phyloP scores from a whole-genome alignment of 2,113 vertebrate species.

The Amblyopsis rosae region DNA sequence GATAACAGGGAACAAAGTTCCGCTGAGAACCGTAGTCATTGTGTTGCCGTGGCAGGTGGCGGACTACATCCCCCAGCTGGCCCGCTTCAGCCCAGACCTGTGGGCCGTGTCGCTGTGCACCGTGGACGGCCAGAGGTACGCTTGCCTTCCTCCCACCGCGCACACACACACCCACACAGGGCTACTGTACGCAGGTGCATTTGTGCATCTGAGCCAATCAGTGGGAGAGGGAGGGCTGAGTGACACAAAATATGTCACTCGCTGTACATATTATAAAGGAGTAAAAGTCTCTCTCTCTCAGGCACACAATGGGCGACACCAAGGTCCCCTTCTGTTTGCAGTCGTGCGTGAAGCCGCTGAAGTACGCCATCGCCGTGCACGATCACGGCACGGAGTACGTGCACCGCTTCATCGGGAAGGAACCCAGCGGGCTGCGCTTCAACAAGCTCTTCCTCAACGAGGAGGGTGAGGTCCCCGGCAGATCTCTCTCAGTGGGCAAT shows the following conservation, averaged over 20 bases:
- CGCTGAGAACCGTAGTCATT: too few species aligned
- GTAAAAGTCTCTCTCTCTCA: slow-evolving; percentile 47
- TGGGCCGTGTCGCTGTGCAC: slow-evolving; percentile 97
- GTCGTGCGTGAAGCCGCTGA: slow-evolving; percentile 96
- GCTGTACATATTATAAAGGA: too few species aligned
- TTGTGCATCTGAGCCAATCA: background rate
- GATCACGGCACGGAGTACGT: slow-evolving; percentile 97
- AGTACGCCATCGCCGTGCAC: slow-evolving; percentile 94
- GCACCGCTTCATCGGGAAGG: slow-evolving; percentile 96
- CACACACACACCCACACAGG: background rate
- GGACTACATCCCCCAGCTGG: slow-evolving; percentile 97
- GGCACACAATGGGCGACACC: slow-evolving; percentile 95
- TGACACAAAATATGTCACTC: too few species aligned
- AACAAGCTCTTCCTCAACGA: slow-evolving; percentile 98
- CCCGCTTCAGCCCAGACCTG: slow-evolving; percentile 96
- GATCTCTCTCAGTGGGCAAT: too few species aligned
- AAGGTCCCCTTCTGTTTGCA: slow-evolving; percentile 98
- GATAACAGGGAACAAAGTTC: too few species aligned
- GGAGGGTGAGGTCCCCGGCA: slow-evolving; percentile 82
- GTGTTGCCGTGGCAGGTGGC: slow-evolving; percentile 83
- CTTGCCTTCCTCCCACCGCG: background rate
- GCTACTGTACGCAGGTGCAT: too few species aligned
- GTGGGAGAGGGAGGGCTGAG: too few species aligned
- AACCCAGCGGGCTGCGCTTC: slow-evolving; percentile 95
- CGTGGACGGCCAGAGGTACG: slow-evolving; percentile 95